These are phyloP conservation scores for Amniataba percoides DNA, from an alignment of 2,797 vertebrate genomes.

Conservation along the genomic window DNA sequence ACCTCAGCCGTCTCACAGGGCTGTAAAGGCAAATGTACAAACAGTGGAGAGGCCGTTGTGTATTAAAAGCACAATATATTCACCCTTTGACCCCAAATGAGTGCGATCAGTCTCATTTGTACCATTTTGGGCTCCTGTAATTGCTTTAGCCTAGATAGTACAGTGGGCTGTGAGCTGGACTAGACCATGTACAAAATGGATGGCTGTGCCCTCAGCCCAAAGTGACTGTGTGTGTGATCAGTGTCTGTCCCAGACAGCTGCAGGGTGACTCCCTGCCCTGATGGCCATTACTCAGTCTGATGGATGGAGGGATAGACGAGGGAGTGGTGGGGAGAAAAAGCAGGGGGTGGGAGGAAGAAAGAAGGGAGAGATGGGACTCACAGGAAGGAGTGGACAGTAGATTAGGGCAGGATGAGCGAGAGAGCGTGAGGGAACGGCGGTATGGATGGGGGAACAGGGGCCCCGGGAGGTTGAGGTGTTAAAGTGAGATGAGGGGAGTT, in stretches of 20 bases:
- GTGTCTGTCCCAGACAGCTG: slow-evolving; percentile 81
- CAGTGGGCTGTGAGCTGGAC: slow-evolving; percentile 50
- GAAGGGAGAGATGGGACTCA: slow-evolving; percentile 52
- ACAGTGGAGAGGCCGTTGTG: slow-evolving; percentile 13
- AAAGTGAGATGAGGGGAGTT: slow-evolving; percentile 65
- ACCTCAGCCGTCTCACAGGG: not conserved
- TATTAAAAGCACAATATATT: slow-evolving; percentile 39
- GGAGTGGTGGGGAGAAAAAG: slow-evolving; percentile 51
- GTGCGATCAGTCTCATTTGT: slow-evolving; percentile 30
- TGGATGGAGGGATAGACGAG: slow-evolving; percentile 72
- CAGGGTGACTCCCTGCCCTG: slow-evolving; percentile 79
- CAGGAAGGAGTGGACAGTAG: slow-evolving; percentile 61
- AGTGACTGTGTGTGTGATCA: slow-evolving; percentile 81
- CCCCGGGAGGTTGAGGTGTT: slow-evolving; percentile 70
- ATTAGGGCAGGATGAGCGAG: slow-evolving; percentile 64
- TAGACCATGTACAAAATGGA: slow-evolving; percentile 72
- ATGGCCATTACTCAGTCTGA: slow-evolving; percentile 83
- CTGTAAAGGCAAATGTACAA: slow-evolving; percentile 18
- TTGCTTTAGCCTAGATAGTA: slow-evolving; percentile 53
- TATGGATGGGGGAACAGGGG: slow-evolving; percentile 46
- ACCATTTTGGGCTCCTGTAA: slow-evolving; percentile 53
- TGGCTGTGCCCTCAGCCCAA: slow-evolving; percentile 73
- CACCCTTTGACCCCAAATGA: slow-evolving; percentile 38
- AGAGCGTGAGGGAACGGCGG: slow-evolving; percentile 44
- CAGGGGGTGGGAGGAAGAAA: slow-evolving; percentile 45